Base-by-base conservation (phyloP, 2,113 vertebrate genomes). In the Eretmochelys imbricata region DNA sequence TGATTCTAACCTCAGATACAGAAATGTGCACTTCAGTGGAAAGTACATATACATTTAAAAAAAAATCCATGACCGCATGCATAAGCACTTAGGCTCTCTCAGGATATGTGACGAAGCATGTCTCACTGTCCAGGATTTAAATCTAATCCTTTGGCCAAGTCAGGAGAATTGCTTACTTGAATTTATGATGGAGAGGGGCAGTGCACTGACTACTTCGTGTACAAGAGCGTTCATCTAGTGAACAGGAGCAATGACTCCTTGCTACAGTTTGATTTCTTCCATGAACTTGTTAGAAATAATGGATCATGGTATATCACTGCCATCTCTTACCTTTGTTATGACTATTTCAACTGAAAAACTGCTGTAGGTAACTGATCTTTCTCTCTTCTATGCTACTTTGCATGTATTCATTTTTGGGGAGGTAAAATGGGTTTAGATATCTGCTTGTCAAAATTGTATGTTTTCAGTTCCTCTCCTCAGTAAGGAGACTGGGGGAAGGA, bases 211-310 rank as follows among this genome's bases (percentile, higher is more conserved):
- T 94, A 35, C 38, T 9, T 3, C 27, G 31, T 46, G 14, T 85
- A 35, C 75, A 91, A 42, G 42, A 42, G 57, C 29, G 80, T 90
- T 93, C 83, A 59, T 89, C 54, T 80, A 87, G 65, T 72, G 88
- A 94, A 95, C 84, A 94, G 93, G 49, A 59, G 82, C 69, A 5
- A 78, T 79, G 82, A 83, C 7, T 85, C 46, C 76, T 93, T 92
- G 94, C 89, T 88, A 90, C 54, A 62, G 42, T 72, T 93, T 91
- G 82, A 83, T 65, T 57, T 86, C 69, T 94, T 89, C 84, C 89
- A 65, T 87, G 84, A 53, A 86, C 78, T 62, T 3, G 3, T 84
- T 91, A 79, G 92, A 89, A 87, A 86, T 91, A 97, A 89, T 90
- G 80, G 29, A 31, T 86, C 4, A 24, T 48, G 95, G 92, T 94